Percentiles rank a stretch among this genome's conserved stretches.
phyloP scores from a whole-genome alignment of 2,113 vertebrate genomes.

The Bubo blakistoni region DNA sequence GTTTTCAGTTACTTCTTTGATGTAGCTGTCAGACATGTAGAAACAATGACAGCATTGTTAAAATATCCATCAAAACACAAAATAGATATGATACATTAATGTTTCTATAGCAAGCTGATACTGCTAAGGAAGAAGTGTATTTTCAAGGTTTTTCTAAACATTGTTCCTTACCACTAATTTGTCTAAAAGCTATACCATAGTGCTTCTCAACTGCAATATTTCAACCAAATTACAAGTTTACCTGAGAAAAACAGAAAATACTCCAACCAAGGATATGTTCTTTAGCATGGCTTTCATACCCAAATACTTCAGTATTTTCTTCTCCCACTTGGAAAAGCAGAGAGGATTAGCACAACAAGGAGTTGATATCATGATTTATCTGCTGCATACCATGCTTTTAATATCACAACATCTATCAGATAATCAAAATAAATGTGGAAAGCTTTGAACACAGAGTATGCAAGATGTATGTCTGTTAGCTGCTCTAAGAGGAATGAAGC shows the following conservation, averaged over 20 bases:
- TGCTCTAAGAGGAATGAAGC: not conserved
- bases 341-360: not conserved
- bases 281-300: not conserved
- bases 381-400: not conserved
- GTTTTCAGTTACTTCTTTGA: not conserved
- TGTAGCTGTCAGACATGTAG: not conserved
- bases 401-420: not conserved
- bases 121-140: not conserved
- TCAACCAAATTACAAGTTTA: not conserved
- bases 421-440: not conserved
- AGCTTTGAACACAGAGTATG: not conserved
- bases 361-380: not conserved
- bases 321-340: not conserved
- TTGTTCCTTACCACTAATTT: not conserved
- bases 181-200: not conserved
- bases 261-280: not conserved
- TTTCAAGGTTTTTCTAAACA: not conserved
- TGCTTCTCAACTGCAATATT: not conserved
- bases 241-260: not conserved
- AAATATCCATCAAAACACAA: not conserved
- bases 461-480: not conserved
- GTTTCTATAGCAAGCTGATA: not conserved
- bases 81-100: not conserved
- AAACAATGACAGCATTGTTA: not conserved
- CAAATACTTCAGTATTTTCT: not conserved